Percentiles rank a stretch among this genome's conserved stretches.
These are phyloP conservation scores for Gymnodraco acuticeps DNA, from an alignment of 2,797 vertebrate species.

Conservation along the genomic window DNA sequence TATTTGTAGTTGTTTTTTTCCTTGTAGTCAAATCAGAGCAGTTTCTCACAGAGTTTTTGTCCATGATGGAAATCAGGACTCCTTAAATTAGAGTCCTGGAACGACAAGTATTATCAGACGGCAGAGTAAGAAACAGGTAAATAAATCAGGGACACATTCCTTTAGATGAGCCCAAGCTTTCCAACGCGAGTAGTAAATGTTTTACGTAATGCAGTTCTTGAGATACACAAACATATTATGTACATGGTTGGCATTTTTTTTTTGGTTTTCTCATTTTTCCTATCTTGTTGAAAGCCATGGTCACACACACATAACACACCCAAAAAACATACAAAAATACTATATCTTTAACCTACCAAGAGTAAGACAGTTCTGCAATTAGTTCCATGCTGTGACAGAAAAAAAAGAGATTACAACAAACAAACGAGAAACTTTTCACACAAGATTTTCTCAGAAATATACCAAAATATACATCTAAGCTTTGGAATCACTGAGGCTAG, in stretches of 20 bases:
- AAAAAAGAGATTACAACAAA: constrained; percentile 95
- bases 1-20: constrained; percentile 44
- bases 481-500: constrained; percentile 99
- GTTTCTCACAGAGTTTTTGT: constrained; percentile 83
- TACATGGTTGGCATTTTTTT: constrained; percentile 86
- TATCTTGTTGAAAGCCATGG: constrained; percentile 87
- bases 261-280: constrained; percentile 43
- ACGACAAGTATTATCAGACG: constrained; percentile 74
- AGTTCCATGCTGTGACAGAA: constrained; percentile 99
- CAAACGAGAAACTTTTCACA: constrained; percentile 90
- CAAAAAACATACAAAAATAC: constrained; percentile 99
- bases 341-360: constrained; percentile 98
- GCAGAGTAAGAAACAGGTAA: constrained; percentile 73
- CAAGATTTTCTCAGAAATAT: constrained; percentile 98
- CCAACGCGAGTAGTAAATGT: constrained; percentile 82
- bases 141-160: constrained; percentile 77
- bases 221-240: constrained; percentile 90
- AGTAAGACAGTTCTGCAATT: constrained; percentile 98
- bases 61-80: constrained; percentile 74
- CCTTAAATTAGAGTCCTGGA: constrained; percentile 72
- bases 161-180: constrained; percentile 85
- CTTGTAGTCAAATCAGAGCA: constrained; percentile 86
- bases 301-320: constrained; percentile 96
- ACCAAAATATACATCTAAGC: constrained; percentile 99
- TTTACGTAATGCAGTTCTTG: constrained; percentile 85